phyloP scores from a whole-genome alignment of 2,888 invertebrate species.

The Tinea trinotella region DNA sequence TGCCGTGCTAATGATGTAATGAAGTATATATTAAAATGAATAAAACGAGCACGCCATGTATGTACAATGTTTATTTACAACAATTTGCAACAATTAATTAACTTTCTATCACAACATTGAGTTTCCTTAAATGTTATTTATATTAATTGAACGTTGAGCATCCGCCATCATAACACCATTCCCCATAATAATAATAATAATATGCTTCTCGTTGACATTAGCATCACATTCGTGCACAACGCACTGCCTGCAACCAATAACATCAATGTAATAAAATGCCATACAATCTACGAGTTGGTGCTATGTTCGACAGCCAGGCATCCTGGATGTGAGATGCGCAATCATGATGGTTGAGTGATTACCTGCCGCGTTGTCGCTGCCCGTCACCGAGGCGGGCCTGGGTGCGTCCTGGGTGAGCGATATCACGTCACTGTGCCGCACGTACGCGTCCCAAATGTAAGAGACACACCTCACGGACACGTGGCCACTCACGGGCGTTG shows the following conservation, averaged over 20 bases:
- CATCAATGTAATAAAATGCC: not conserved
- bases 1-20: not conserved
- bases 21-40: not conserved
- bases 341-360: not conserved
- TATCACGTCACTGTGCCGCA: slow-evolving; percentile 66
- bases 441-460: slow-evolving; percentile 72
- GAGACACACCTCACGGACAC: slow-evolving; percentile 72
- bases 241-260: not conserved
- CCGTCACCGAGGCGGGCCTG: slow-evolving; percentile 62
- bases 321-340: not conserved
- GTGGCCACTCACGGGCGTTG: slow-evolving; percentile 55
- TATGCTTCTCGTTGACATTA: too few species aligned
- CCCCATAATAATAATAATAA: too few species aligned
- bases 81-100: not conserved
- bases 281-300: not conserved
- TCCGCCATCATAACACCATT: not conserved
- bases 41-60: not conserved
- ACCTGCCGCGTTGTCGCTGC: slow-evolving; percentile 40
- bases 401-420: slow-evolving; percentile 72
- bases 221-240: not conserved
- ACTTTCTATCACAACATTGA: slow-evolving; percentile 66
- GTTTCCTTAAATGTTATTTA: slow-evolving; percentile 40
- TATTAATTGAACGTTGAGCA: slow-evolving; percentile 10
- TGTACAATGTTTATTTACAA: not conserved
- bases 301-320: not conserved